A percentile compares a stretch with the other conserved stretches of the same genome.
phyloP scores from a whole-genome alignment of 2,113 vertebrate species.

The Apodemus sylvaticus region DNA sequence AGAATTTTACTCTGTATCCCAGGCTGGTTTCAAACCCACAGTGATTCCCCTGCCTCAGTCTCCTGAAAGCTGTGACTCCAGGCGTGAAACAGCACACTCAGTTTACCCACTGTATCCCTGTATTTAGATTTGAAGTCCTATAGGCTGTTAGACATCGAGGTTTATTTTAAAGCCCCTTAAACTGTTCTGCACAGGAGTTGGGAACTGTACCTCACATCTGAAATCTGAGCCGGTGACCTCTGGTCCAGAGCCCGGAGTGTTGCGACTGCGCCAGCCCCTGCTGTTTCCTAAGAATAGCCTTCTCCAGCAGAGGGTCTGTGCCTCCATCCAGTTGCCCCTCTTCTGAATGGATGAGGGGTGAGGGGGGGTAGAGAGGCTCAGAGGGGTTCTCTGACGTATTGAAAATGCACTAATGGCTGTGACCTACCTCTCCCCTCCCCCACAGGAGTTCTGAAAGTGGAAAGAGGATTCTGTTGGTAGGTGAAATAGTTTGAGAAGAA shows the following conservation, averaged over 20 bases:
- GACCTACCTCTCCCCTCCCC: not conserved
- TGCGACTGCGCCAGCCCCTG: constrained; percentile 51
- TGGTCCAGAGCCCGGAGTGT: constrained; percentile 52
- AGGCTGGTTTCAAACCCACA: not conserved
- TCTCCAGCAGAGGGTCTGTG: not conserved
- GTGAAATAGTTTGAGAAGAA: not conserved
- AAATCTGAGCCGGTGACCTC: constrained; percentile 72
- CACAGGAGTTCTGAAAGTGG: not conserved
- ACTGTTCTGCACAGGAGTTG: constrained; percentile 27
- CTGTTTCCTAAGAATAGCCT: constrained; percentile 74
- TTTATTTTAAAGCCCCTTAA: constrained; percentile 33
- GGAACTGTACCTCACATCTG: constrained; percentile 58
- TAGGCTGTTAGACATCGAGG: not conserved
- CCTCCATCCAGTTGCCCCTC: not conserved
- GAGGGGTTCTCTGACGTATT: not conserved
- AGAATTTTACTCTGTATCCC: not conserved
- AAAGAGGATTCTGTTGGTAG: not conserved
- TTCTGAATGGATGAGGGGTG: not conserved
- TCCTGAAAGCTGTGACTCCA: not conserved
- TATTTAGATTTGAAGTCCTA: constrained; percentile 30
- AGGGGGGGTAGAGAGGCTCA: not conserved
- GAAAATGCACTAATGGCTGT: not conserved
- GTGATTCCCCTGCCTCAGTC: not conserved
- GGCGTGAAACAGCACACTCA: not conserved
- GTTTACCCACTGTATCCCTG: not conserved